phyloP scores from a whole-genome alignment of 35 echinoderm and acorn worm genomes.

The Chiridota heheva region DNA sequence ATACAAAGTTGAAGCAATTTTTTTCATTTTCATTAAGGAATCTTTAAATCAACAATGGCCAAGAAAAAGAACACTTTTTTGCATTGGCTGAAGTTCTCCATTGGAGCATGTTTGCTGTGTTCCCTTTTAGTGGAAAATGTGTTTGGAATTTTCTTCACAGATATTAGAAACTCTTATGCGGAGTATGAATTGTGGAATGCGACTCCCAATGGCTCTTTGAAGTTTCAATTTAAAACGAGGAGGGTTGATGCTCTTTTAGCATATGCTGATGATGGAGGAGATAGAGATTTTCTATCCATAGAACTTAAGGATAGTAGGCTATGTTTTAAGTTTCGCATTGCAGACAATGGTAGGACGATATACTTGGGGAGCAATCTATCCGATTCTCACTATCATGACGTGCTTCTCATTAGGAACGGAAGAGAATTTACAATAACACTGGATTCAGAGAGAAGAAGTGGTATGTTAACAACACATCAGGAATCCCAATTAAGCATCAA shows the following conservation, averaged over 20 bases:
- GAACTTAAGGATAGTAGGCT: constrained; percentile 41
- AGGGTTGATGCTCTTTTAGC: constrained; percentile 52
- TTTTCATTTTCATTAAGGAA: no score
- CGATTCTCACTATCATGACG: constrained; percentile 65
- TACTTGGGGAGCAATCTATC: constrained; percentile 58
- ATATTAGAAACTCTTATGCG: constrained; percentile 53
- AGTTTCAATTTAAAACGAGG: constrained; percentile 84
- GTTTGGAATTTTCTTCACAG: constrained; percentile 46
- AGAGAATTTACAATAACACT: constrained; percentile 47
- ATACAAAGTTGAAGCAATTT: no score
- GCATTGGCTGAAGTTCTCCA: no score
- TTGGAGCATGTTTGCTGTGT: no score
- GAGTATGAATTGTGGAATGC: constrained; percentile 86
- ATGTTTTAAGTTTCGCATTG: constrained; percentile 57
- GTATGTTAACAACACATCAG: constrained; percentile 40
- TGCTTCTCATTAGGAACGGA: constrained; percentile 30
- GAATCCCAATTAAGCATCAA: constrained; percentile 47
- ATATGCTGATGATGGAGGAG: constrained; percentile 67
- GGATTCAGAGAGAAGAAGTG: constrained; percentile 43
- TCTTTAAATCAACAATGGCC: no score
- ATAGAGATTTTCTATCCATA: constrained; percentile 60
- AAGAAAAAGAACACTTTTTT: no score
- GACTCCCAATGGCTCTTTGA: constrained; percentile 79
- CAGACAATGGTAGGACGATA: constrained; percentile 62
- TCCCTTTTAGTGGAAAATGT: no score